Evolutionary conservation across 2,888 invertebrate genomes (phyloP).

Genomic region (Heliconius hortense): DNA sequence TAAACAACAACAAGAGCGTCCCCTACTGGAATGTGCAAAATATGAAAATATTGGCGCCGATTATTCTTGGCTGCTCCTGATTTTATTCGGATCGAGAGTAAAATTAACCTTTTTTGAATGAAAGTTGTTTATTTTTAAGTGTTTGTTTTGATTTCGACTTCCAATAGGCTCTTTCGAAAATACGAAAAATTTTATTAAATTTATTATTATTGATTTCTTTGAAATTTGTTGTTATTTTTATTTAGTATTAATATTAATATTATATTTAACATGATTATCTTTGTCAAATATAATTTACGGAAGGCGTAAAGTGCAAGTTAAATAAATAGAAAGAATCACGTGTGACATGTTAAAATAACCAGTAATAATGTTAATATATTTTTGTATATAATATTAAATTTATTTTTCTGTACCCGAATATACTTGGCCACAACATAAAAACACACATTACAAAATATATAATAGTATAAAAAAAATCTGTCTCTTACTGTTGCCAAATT

Average conservation of each 20-base stretch:
- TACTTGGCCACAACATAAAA: too few relatives aligned
- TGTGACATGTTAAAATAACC: neutral
- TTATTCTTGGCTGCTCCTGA: constrained; percentile 27
- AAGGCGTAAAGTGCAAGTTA: constrained; percentile 11
- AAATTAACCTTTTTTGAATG: neutral
- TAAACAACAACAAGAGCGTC: constrained; percentile 36
- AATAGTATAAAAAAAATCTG: neutral
- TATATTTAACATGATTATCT: neutral
- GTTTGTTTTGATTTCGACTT: neutral
- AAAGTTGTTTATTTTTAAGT: constrained; percentile 17
- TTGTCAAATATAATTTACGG: constrained; percentile 7
- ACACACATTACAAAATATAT: neutral
- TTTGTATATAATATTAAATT: too few relatives aligned
- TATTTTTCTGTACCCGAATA: too few relatives aligned
- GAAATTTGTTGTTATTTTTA: neutral
- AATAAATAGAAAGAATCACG: constrained; percentile 3
- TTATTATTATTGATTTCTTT: neutral
- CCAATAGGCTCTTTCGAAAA: neutral
- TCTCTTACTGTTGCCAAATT: neutral
- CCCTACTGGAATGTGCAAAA: constrained; percentile 41
- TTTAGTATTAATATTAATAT: neutral
- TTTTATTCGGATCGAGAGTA: neutral
- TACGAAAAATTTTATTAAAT: neutral
- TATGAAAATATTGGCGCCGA: constrained; percentile 38
- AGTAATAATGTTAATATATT: neutral